phyloP scores from a whole-genome alignment of 2,797 vertebrate genomes.

The Periparus ater region DNA sequence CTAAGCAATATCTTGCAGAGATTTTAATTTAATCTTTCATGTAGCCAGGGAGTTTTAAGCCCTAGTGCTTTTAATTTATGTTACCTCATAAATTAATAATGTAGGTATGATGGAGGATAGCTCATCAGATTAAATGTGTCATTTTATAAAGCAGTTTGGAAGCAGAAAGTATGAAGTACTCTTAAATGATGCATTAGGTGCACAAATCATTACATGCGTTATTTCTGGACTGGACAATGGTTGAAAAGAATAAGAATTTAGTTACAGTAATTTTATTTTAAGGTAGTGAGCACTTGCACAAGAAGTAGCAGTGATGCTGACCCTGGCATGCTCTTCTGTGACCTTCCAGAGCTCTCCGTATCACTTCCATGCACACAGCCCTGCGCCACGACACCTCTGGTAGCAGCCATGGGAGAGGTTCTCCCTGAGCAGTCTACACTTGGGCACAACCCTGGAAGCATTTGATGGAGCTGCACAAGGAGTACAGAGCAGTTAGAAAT shows the following conservation, averaged over 20 bases:
- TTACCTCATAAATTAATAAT: conserved; percentile 67
- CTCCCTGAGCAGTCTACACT: background rate
- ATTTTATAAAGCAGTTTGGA: conserved; percentile 37
- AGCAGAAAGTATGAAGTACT: background rate
- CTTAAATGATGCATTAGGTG: conserved; percentile 20
- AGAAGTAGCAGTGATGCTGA: background rate
- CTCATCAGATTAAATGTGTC: conserved; percentile 48
- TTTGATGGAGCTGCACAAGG: background rate
- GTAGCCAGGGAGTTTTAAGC: conserved; percentile 36
- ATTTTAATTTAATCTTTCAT: conserved; percentile 20
- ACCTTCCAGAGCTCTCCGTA: background rate
- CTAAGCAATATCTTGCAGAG: background rate
- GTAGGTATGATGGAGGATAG: conserved; percentile 9
- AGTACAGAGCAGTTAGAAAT: background rate
- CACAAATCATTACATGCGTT: conserved; percentile 40
- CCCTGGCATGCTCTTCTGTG: background rate
- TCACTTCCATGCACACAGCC: rapidly evolving
- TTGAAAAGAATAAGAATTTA: conserved; percentile 30
- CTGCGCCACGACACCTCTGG: rapidly evolving
- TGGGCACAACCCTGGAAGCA: background rate
- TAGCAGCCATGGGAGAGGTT: background rate
- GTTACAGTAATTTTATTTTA: conserved; percentile 64
- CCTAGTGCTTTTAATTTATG: conserved; percentile 67
- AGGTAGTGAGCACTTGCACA: background rate
- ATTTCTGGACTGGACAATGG: conserved; percentile 46